A percentile compares a stretch with the other conserved stretches of the same genome.
Conservation (phyloP, 2,797 vertebrate genomes). For the Coccyzus lansbergi region DNA sequence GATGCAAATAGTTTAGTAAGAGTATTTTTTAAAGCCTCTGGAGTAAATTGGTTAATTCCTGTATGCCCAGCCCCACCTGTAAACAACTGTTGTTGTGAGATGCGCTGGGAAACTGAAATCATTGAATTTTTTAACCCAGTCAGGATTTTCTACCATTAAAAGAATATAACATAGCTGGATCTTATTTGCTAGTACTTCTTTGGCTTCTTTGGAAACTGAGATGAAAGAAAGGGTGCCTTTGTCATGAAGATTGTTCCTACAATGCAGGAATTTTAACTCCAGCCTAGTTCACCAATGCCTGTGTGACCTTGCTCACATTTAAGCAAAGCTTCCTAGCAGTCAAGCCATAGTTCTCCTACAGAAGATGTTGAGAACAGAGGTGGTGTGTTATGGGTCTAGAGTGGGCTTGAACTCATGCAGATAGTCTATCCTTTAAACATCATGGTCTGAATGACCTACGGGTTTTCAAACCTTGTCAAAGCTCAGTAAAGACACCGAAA, state of each 20-base stretch:
- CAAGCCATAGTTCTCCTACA: neutral
- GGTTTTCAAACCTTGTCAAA: conserved; percentile 32
- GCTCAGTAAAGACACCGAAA: conserved; percentile 40
- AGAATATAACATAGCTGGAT: neutral
- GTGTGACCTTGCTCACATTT: neutral
- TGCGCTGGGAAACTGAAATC: neutral
- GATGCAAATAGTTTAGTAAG: neutral
- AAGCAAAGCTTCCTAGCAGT: conserved; percentile 5
- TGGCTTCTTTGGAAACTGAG: neutral
- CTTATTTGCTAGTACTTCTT: conserved; percentile 31
- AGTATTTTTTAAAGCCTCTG: neutral
- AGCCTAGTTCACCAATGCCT: neutral
- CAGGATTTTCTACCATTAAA: conserved; percentile 3
- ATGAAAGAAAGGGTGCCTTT: conserved; percentile 42
- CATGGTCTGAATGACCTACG: neutral
- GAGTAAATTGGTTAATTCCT: conserved; percentile 19
- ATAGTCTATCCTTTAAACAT: conserved; percentile 44
- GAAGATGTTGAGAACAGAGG: neutral
- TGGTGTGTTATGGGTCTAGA: conserved; percentile 1
- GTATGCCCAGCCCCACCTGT: neutral
- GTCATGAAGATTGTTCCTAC: neutral
- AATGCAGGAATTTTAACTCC: neutral
- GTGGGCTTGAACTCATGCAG: conserved; percentile 5
- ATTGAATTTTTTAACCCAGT: neutral
- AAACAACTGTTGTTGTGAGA: conserved; percentile 8